phyloP scores from a whole-genome alignment of 2,888 invertebrate genomes.

The Cephus spinipes region DNA sequence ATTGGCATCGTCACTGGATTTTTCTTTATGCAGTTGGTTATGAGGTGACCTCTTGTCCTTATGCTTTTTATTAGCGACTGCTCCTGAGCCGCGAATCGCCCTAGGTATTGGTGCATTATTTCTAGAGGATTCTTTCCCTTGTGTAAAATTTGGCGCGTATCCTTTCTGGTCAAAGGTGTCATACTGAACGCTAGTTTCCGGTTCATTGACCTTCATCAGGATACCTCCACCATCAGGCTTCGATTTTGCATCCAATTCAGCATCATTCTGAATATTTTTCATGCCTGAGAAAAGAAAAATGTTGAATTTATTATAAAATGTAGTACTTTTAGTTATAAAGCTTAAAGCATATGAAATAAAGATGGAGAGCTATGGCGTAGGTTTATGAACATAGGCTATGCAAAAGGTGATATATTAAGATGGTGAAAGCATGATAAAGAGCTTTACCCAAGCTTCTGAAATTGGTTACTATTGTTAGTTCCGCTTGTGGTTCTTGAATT shows the following conservation, averaged over 20 bases:
- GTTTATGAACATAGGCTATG: background rate
- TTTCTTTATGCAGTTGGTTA: background rate
- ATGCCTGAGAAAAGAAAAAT: background rate
- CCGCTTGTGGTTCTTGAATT: conserved; percentile 43
- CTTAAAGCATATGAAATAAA: background rate
- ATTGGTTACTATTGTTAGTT: conserved; percentile 13
- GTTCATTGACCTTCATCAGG: background rate
- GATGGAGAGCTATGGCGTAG: background rate
- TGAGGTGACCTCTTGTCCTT: conserved; percentile 8
- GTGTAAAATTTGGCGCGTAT: background rate
- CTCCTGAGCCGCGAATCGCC: conserved; percentile 53
- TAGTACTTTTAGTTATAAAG: background rate
- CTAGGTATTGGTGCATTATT: conserved; percentile 29
- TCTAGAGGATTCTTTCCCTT: background rate
- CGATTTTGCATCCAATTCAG: background rate
- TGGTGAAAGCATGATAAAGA: conserved; percentile 10
- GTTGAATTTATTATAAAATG: background rate
- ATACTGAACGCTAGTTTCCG: background rate
- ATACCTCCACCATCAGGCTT: background rate
- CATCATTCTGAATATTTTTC: background rate
- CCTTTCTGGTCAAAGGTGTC: background rate
- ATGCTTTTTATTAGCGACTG: conserved; percentile 34
- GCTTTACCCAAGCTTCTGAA: conserved; percentile 2
- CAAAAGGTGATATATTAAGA: background rate
- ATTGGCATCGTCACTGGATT: background rate